Evolutionary conservation across 1,140 invertebrate genomes (phyloP).

Genomic region (Zaprionus inermis): DNA sequence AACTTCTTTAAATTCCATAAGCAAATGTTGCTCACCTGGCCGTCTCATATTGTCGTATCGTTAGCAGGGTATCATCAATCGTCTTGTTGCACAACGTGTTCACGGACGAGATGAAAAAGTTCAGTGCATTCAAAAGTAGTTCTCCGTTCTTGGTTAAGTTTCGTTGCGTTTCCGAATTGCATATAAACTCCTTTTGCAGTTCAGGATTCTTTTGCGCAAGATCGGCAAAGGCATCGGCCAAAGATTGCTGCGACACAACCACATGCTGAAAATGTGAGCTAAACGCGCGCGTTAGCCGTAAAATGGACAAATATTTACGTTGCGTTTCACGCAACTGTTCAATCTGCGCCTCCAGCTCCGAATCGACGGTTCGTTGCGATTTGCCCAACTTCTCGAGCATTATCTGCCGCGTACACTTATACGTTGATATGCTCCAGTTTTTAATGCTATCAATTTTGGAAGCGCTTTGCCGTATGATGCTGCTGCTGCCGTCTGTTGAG

Average conservation of each 20-base stretch:
- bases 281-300: conserved; percentile 92
- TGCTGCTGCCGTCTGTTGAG: conserved; percentile 75
- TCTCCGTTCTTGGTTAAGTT: conserved; percentile 97
- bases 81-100: conserved; percentile 98
- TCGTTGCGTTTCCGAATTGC: conserved; percentile 97
- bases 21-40: conserved; percentile 88
- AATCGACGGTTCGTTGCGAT: conserved; percentile 91
- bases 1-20: no score
- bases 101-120: conserved; percentile 98
- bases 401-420: conserved; percentile 97
- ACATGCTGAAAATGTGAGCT: conserved; percentile 95
- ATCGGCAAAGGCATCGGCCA: conserved; percentile 92
- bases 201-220: conserved; percentile 97
- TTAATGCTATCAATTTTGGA: conserved; percentile 95
- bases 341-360: conserved; percentile 96
- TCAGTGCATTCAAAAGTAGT: conserved; percentile 94
- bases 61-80: conserved; percentile 97
- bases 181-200: conserved; percentile 96
- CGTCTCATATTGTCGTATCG: conserved; percentile 96
- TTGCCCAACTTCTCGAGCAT: conserved; percentile 98
- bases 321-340: conserved; percentile 97
- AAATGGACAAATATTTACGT: conserved; percentile 94
- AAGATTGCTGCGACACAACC: conserved; percentile 90
- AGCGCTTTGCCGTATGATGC: conserved; percentile 87
- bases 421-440: conserved; percentile 98